phyloP scores from a whole-genome alignment of 2,113 vertebrate species.

The Ceyx cyanopectus region DNA sequence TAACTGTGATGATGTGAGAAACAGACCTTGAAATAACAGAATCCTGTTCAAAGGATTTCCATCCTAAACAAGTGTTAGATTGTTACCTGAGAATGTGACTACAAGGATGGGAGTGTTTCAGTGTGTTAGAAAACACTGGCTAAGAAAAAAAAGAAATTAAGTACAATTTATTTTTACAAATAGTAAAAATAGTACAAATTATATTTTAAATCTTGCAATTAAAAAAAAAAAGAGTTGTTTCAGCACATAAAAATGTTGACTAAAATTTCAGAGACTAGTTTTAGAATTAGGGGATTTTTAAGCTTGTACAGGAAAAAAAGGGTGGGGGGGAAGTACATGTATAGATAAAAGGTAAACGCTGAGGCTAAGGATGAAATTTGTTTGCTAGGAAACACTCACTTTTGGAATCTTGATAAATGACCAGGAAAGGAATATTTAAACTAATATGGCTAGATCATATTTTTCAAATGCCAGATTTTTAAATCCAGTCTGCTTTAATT shows the following conservation, averaged over 20 bases:
- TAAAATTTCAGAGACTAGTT: not conserved
- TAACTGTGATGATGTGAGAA: not conserved
- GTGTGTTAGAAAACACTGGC: not conserved
- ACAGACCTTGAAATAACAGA: not conserved
- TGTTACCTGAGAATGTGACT: not conserved
- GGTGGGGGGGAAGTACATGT: not conserved
- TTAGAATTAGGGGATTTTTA: not conserved
- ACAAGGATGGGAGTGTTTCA: not conserved
- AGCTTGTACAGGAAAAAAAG: not conserved
- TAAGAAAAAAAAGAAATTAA: not conserved
- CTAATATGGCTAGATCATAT: not conserved
- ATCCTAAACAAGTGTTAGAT: not conserved
- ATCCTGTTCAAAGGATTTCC: not conserved
- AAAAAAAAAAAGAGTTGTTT: not conserved
- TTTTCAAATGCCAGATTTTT: not conserved
- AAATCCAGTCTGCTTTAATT: not conserved
- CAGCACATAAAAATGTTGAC: not conserved
- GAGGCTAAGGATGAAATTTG: not conserved
- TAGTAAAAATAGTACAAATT: too few species aligned
- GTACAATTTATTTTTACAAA: not conserved
- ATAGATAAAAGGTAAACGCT: not conserved
- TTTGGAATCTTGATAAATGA: not conserved
- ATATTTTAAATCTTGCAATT: not conserved
- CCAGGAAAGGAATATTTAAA: not conserved
- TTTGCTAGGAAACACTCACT: not conserved